Conservation (phyloP, 2,888 invertebrate genomes). For the Gymnocheta viridis region DNA sequence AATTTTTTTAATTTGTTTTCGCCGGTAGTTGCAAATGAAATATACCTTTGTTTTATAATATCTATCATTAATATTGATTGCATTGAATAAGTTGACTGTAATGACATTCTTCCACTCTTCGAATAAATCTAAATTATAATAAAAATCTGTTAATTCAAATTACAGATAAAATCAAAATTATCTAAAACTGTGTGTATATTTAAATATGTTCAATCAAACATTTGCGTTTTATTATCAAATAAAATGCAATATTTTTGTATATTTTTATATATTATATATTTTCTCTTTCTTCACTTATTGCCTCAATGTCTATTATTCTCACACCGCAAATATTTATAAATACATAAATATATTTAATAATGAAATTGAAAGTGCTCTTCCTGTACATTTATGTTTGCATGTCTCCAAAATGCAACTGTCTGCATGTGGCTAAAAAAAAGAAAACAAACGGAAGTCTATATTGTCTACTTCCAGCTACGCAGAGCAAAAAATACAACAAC, state of each 20-base stretch:
- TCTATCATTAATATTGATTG: no score
- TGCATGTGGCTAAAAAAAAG: slow-evolving; percentile 41
- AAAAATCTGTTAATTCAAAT: neutral
- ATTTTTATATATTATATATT: neutral
- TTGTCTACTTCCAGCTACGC: slow-evolving; percentile 63
- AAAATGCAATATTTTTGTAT: neutral
- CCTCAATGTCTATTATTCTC: slow-evolving; percentile 29
- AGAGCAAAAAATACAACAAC: slow-evolving; percentile 17
- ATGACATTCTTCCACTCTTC: neutral
- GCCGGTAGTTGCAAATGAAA: no score
- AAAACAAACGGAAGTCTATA: slow-evolving; percentile 62
- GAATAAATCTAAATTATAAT: neutral
- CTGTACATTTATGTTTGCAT: slow-evolving; percentile 46
- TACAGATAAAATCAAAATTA: slow-evolving; percentile 24
- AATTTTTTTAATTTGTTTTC: no score
- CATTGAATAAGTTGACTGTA: neutral
- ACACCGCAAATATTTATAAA: slow-evolving; percentile 17
- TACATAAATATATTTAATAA: slow-evolving; percentile 8
- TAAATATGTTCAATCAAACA: neutral
- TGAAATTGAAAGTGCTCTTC: slow-evolving; percentile 58
- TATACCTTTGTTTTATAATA: no score
- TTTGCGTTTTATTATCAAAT: neutral
- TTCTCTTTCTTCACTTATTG: neutral
- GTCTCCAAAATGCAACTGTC: slow-evolving; percentile 60
- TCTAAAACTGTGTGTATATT: slow-evolving; percentile 1